Percentiles rank a stretch among this genome's conserved stretches.
Conservation (phyloP, 1,140 invertebrate genomes). For the Pseudobourletiella spinata region DNA sequence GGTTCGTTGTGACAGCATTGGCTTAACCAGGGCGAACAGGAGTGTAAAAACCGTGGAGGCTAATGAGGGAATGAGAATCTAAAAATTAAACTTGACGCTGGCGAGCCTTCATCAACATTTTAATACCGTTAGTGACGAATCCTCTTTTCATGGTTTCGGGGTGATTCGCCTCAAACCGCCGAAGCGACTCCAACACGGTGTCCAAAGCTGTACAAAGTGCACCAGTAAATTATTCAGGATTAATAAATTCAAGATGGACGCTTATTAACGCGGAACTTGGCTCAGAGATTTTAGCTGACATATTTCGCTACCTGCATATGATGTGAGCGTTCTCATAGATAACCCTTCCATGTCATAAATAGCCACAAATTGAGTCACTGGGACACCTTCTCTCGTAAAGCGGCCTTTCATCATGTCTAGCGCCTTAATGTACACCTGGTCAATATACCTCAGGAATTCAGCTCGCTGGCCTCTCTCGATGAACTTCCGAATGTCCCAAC, state of each 20-base stretch:
- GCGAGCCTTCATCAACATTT: neutral
- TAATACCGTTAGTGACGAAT: conserved; percentile 13
- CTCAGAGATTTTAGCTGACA: neutral
- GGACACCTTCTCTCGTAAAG: neutral
- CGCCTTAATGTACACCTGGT: neutral
- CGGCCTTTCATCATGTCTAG: neutral
- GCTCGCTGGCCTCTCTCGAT: conserved; percentile 10
- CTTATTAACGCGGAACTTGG: neutral
- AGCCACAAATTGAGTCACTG: conserved; percentile 17
- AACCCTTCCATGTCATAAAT: conserved; percentile 25
- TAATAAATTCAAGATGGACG: neutral
- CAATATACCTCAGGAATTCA: conserved; percentile 10
- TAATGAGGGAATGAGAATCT: too few relatives aligned
- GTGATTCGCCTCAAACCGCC: conserved; percentile 19
- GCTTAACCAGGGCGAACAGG: conserved; percentile 60
- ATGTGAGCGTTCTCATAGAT: neutral
- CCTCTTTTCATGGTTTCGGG: conserved; percentile 17
- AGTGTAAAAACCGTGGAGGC: conserved; percentile 75
- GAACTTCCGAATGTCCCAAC: conserved; percentile 13
- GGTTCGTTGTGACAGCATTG: conserved; percentile 46
- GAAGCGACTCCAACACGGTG: neutral
- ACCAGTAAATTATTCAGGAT: neutral
- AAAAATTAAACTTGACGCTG: too few relatives aligned
- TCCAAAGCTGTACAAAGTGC: conserved; percentile 1
- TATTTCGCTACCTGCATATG: neutral